Conservation (phyloP, 2,113 vertebrate genomes). For the Hystrix brachyura region DNA sequence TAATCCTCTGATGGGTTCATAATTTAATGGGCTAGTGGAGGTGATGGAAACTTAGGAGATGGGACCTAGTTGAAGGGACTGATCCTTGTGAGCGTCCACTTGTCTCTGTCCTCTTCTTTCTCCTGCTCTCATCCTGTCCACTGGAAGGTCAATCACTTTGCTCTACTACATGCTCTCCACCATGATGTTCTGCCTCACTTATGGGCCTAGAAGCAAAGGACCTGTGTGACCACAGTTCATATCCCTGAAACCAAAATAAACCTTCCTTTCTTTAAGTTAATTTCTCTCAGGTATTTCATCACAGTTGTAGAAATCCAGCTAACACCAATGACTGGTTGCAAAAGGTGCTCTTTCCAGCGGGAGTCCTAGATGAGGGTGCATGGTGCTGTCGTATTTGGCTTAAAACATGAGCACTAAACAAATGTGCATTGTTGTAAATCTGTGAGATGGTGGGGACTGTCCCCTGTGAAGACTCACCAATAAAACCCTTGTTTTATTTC, state of each 20-base stretch:
- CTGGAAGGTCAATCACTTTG: not conserved
- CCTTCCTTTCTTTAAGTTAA: not conserved
- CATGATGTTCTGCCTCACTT: not conserved
- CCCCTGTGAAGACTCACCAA: not conserved
- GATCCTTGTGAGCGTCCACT: not conserved
- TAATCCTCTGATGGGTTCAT: not conserved
- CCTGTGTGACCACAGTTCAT: not conserved
- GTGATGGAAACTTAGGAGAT: not conserved
- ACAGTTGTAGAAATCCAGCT: not conserved
- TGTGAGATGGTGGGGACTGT: not conserved
- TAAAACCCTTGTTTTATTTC: not conserved
- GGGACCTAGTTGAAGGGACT: not conserved
- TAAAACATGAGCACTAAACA: not conserved
- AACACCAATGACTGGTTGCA: not conserved
- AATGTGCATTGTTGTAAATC: not conserved
- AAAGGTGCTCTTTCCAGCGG: not conserved
- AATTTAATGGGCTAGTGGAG: not conserved
- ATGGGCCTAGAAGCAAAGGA: not conserved
- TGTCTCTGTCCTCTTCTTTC: not conserved
- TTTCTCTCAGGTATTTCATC: not conserved
- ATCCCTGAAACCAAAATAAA: not conserved
- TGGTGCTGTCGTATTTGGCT: not conserved
- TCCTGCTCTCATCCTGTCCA: not conserved
- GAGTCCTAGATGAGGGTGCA: not conserved
- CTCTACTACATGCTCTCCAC: too few relatives aligned